Base-by-base conservation (phyloP, 2,888 invertebrate species). In the Pristionchus entomophagus region DNA sequence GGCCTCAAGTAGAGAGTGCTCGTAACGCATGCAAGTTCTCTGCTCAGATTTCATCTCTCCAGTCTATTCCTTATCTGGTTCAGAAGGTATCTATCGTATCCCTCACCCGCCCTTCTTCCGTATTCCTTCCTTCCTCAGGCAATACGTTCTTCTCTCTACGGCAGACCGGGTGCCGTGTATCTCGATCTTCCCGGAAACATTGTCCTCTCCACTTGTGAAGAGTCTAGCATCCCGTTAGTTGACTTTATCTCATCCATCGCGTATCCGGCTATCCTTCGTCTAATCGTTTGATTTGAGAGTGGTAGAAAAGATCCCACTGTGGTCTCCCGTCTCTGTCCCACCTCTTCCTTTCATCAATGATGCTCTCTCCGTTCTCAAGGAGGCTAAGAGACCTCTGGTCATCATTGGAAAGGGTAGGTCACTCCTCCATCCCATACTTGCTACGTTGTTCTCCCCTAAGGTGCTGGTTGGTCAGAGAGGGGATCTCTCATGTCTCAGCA, bases 141-240 rank as follows among this genome's bases (percentile, higher is more conserved):
- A 0, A 96, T 97, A 2, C 95, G 97, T 29, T 95, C 96, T 85
- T 95, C 97, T 10, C 96, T 96, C 65, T 96, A 96, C 91, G 98
- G 98, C 14, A 95, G 97, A 86, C 97, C 98, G 19, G 98, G 98
- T 53, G 96, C 96, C 2, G 95, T 96, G 17, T 98, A 98, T 94
- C 95, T 99, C 87, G 98, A 99, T 94, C 96, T 98, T 93, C 97
- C 98, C 0, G 97, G 96, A 38, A 97, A 97, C 88, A 91, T 95
- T 87, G 94, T 95, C 32, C 88, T 89, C 32, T 86, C 87, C 10
- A 87, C 87, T n/a, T 87, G 89, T 32, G 89, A 90, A 38, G 88
- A 90, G 81, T 88, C 86, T n/a, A 69, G 81, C 29, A 88, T 92
- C 12, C 45, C 62, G 83, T 86, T 26, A 87, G 84, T 56, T 56